Percentiles rank a stretch among this genome's conserved stretches.
phyloP scores from a whole-genome alignment of 2,888 invertebrate genomes.

The Limnephilus rhombicus region DNA sequence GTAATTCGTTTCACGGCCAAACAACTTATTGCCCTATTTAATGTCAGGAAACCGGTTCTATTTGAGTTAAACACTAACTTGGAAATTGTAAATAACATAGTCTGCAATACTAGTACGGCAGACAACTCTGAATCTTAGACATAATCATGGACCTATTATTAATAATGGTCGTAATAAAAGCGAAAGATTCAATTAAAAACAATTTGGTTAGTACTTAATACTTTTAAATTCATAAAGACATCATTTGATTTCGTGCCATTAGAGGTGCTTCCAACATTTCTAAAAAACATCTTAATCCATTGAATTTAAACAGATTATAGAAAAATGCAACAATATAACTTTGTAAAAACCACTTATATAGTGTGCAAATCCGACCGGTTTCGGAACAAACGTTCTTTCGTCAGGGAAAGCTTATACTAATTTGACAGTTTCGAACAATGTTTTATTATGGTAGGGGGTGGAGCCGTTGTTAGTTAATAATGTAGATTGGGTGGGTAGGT shows the following conservation, averaged over 20 bases:
- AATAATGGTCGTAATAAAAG: neutral
- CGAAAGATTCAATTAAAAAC: neutral
- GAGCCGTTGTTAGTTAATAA: no score
- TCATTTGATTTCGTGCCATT: neutral
- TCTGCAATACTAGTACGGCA: neutral
- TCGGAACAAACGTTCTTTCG: no score
- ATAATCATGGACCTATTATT: neutral
- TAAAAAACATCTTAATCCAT: neutral
- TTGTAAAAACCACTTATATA: no score
- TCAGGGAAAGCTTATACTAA: no score
- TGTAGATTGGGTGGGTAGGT: no score
- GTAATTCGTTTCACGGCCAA: conserved; percentile 54
- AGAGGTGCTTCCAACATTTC: neutral
- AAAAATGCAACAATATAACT: no score
- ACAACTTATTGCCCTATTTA: conserved; percentile 53
- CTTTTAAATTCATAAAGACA: neutral
- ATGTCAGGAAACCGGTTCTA: conserved; percentile 49
- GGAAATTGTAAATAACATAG: neutral
- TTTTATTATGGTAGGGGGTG: no score
- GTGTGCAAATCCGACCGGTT: no score
- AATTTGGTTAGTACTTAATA: neutral
- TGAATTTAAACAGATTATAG: neutral
- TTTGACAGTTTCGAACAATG: no score
- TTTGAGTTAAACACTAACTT: conserved; percentile 8
- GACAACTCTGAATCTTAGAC: neutral